Conservation (phyloP, 2,113 vertebrate genomes). For the Peucedramus taeniatus region DNA sequence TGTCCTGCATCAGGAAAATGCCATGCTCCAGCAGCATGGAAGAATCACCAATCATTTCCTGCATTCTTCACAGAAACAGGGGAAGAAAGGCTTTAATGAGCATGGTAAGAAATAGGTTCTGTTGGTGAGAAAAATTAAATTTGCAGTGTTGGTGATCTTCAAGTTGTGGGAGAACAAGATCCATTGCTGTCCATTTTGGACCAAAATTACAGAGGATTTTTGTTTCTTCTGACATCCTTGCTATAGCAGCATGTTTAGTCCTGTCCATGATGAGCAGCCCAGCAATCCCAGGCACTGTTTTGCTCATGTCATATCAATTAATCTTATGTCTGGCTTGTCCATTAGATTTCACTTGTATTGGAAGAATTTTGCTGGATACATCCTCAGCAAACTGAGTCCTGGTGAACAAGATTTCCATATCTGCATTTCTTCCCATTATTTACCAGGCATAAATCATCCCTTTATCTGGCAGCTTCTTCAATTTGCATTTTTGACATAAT, state of each 20-base stretch:
- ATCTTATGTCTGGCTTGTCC: background rate
- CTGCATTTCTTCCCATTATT: background rate
- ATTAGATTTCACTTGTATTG: background rate
- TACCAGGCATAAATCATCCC: background rate
- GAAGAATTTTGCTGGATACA: background rate
- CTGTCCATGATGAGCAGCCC: background rate
- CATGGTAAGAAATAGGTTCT: background rate
- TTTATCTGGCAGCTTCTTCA: background rate
- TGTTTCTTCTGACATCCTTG: background rate
- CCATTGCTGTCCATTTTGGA: background rate
- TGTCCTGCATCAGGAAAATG: background rate
- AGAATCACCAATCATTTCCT: background rate
- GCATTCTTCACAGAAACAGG: background rate
- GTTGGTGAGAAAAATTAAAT: background rate
- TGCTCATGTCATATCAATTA: background rate
- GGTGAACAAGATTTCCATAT: background rate
- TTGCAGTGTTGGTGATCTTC: background rate
- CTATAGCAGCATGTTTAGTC: background rate
- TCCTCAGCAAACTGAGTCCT: background rate
- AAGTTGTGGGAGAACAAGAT: background rate
- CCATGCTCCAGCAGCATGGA: accelerated
- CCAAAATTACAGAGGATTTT: background rate
- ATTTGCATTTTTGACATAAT: background rate
- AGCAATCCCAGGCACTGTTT: background rate
- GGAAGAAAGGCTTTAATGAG: background rate